phyloP scores from a whole-genome alignment of 2,797 vertebrate genomes.

The Dendrocincla tyrannina region DNA sequence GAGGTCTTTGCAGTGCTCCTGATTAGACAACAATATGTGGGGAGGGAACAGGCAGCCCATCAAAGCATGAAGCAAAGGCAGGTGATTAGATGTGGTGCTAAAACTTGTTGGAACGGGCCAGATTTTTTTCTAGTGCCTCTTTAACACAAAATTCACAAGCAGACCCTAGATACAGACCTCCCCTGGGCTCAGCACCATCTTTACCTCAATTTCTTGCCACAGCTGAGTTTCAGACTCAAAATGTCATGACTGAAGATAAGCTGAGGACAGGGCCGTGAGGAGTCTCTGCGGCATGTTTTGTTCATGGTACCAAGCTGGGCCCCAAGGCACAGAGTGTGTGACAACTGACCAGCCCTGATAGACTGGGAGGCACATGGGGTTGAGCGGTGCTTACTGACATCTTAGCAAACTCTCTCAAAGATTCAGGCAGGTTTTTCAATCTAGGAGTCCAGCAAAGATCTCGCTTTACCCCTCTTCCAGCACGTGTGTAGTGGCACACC shows the following conservation, averaged over 20 bases:
- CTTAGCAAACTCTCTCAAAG: neutral
- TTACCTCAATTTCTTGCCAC: neutral
- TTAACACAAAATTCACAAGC: neutral
- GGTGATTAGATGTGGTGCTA: neutral
- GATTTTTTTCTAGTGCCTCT: neutral
- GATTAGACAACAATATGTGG: neutral
- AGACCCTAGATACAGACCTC: fast-evolving
- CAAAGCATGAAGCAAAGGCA: fast-evolving
- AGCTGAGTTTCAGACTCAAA: neutral
- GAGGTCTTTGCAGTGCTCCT: neutral
- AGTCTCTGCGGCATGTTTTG: neutral
- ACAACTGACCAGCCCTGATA: neutral
- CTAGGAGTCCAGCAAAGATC: neutral
- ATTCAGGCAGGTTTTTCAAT: neutral
- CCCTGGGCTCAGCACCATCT: neutral
- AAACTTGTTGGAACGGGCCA: neutral
- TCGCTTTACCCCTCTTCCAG: neutral
- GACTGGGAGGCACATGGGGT: fast-evolving
- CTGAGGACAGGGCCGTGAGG: neutral
- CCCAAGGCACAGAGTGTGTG: neutral
- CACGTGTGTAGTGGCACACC: neutral
- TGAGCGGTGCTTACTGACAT: neutral
- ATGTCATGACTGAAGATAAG: neutral
- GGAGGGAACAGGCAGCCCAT: neutral
- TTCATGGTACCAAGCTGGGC: neutral